phyloP scores from a whole-genome alignment of 2,888 invertebrate genomes.

The Cryptocheilus praepositus region DNA sequence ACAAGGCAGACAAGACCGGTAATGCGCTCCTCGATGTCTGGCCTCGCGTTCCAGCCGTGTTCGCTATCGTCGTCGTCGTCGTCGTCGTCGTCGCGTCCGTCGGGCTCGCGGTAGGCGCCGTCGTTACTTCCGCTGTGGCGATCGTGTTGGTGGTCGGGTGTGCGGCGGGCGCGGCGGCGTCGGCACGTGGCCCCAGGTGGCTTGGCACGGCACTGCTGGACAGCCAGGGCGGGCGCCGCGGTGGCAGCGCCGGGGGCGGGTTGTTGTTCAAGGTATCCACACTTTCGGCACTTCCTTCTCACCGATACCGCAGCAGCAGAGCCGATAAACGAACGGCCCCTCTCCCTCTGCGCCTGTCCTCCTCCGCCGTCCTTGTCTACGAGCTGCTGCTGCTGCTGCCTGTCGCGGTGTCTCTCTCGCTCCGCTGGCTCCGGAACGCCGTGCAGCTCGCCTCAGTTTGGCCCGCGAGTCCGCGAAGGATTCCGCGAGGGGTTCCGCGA shows the following conservation, averaged over 20 bases:
- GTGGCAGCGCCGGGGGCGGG: slow-evolving; percentile 76
- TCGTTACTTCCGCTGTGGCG: neutral
- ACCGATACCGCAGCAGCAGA: slow-evolving; percentile 54
- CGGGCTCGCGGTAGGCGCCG: slow-evolving; percentile 13
- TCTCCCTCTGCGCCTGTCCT: neutral
- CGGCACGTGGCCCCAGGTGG: slow-evolving; percentile 72
- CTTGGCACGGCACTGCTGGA: slow-evolving; percentile 72
- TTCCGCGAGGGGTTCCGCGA: too few relatives aligned
- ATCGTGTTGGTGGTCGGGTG: neutral
- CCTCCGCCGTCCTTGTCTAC: too few relatives aligned
- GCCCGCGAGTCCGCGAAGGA: too few relatives aligned
- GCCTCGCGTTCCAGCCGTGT: too few relatives aligned
- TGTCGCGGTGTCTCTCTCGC: too few relatives aligned
- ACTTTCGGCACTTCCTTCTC: slow-evolving; percentile 74
- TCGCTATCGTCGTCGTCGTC: neutral
- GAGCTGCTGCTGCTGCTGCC: too few relatives aligned
- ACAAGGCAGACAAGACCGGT: slow-evolving; percentile 10
- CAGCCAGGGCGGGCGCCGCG: slow-evolving; percentile 74
- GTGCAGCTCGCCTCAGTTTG: too few relatives aligned
- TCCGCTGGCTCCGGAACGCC: too few relatives aligned
- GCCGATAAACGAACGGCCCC: slow-evolving; percentile 3
- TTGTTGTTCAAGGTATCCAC: slow-evolving; percentile 75
- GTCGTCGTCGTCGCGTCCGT: slow-evolving; percentile 27
- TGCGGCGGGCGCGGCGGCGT: slow-evolving; percentile 57
- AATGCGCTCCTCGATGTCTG: too few relatives aligned